phyloP scores from a whole-genome alignment of 2,113 vertebrate species.

The Gila orcuttii region DNA sequence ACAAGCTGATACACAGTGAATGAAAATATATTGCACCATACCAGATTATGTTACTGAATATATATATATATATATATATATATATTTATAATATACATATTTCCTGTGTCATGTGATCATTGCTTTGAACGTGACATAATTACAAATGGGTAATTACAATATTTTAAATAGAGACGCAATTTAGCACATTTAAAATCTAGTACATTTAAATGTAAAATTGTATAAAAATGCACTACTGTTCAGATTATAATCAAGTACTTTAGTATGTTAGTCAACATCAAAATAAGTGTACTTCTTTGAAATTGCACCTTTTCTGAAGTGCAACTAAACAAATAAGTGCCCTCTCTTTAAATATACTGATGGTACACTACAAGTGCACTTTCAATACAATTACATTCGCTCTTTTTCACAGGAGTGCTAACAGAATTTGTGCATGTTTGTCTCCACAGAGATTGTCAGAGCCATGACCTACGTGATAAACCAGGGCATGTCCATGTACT shows the following conservation, averaged over 20 bases:
- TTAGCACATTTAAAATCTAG: too few species aligned
- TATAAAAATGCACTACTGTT: not conserved
- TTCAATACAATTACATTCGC: not conserved
- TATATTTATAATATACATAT: too few species aligned
- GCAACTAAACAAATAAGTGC: too few species aligned
- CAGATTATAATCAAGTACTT: too few species aligned
- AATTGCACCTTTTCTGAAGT: too few species aligned
- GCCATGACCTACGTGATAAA: slow-evolving; percentile 98
- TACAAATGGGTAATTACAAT: too few species aligned
- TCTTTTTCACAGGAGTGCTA: not conserved
- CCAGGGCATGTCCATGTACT: slow-evolving; percentile 99
- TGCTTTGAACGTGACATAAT: too few species aligned
- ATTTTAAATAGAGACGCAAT: too few species aligned
- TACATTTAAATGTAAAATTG: not conserved
- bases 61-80: not conserved
- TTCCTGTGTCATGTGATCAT: too few species aligned
- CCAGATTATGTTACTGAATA: not conserved
- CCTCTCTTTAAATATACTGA: too few species aligned
- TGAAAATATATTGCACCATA: slow-evolving; percentile 3
- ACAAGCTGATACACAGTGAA: not conserved
- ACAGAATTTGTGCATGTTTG: slow-evolving; percentile 13
- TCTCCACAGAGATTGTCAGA: slow-evolving; percentile 88
- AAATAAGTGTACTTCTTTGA: not conserved
- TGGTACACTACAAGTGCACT: not conserved
- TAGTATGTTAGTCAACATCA: not conserved